Base-by-base conservation (phyloP, 1,140 invertebrate genomes). In the Microplitis demolitor region DNA sequence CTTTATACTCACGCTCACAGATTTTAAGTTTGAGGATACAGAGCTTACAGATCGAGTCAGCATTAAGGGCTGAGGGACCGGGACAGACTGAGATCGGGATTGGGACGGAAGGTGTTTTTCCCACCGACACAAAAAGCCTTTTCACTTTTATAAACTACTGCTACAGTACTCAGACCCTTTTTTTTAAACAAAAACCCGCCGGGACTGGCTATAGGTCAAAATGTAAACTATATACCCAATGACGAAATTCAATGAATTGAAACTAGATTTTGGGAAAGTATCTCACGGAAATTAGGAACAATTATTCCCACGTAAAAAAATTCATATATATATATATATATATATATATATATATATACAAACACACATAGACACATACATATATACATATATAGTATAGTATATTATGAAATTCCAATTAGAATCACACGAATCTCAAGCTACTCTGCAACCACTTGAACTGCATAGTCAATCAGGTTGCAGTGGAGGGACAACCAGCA, bases 101-200 rank as follows among this genome's bases (percentile, higher is more conserved):
- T 78, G 76, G 76, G 71, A 78, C 77, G 76, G 76, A 80, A 78
- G 79, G 72, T 72, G 79, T 78, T 82, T 82, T 74, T 79, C 80
- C 76, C 79, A 83, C 77, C 78, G 72, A 77, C 77, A 77, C 75
- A 77, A 76, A 77, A 75, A 78, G 66, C 53, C 74, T 77, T 76
- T 75, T 73, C 51, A 51, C 74, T 74, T 73, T 45, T 6, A 64
- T 73, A 56, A 2, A 24, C 73, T 64, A 58, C 24, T 24, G 24
- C 24, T 45, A 45, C 39, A 6, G 39, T 45, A 45, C 39, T 9
- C 6, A 45, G 61, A 69, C 54, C 53, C 66, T 72, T 62, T 71
- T 71, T 73, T 64, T 67, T 24, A 24, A 45, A 9, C 2, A 45
- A 45, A 45, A 45, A 45, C 39, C 39, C 39, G 39, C 6, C 11